Conservation (phyloP, 2,888 invertebrate genomes). For the Darwinula stevensoni region DNA sequence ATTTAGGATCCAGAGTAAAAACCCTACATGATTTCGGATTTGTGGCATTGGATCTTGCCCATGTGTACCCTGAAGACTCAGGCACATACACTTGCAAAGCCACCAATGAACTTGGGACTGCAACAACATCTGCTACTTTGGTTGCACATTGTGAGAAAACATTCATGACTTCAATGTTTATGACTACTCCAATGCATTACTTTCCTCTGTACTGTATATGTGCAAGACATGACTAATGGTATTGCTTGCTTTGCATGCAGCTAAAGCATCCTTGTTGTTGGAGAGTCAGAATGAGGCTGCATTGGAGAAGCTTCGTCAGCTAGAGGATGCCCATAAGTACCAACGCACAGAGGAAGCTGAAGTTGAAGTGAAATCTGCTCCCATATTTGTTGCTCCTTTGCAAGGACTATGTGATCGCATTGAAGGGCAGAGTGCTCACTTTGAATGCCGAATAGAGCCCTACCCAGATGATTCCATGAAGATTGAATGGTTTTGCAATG, state of each 20-base stretch:
- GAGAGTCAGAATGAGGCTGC: slow-evolving; percentile 71
- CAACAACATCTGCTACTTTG: slow-evolving; percentile 71
- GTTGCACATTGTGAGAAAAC: slow-evolving; percentile 38
- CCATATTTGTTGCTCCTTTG: slow-evolving; percentile 51
- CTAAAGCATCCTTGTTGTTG: slow-evolving; percentile 55
- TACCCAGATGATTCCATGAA: slow-evolving; percentile 64
- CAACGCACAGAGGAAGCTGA: slow-evolving; percentile 30
- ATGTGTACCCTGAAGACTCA: slow-evolving; percentile 78
- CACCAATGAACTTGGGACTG: slow-evolving; percentile 64
- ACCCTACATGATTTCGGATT: slow-evolving; percentile 97
- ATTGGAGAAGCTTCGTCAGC: slow-evolving; percentile 49
- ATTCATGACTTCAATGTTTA: no score
- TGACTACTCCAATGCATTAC: no score
- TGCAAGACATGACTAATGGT: no score
- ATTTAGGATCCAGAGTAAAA: slow-evolving; percentile 18
- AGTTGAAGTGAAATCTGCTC: slow-evolving; percentile 44
- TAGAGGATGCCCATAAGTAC: slow-evolving; percentile 51
- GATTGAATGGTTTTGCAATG: slow-evolving; percentile 81
- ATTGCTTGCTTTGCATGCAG: no score
- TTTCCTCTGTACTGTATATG: no score
- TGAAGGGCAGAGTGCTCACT: slow-evolving; percentile 69
- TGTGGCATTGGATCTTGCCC: slow-evolving; percentile 77
- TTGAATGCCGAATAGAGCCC: slow-evolving; percentile 73
- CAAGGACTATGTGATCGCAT: slow-evolving; percentile 55
- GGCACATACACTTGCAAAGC: slow-evolving; percentile 88